Evolutionary conservation across 2,888 invertebrate species (phyloP).

Genomic region (Xestobium rufovillosum): DNA sequence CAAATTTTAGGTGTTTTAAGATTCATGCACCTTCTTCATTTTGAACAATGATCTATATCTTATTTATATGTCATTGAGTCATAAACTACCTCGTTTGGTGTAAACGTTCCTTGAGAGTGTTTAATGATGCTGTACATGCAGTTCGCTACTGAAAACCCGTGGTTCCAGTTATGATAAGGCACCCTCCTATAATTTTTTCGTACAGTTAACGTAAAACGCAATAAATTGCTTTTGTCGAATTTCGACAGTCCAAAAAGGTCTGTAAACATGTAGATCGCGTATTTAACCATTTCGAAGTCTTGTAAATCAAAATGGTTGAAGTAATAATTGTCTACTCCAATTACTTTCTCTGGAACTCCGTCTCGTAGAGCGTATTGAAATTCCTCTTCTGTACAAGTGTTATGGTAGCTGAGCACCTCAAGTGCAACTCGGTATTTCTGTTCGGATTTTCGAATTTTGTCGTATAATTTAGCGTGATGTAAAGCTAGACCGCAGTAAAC

Average conservation of each 20-base stretch:
- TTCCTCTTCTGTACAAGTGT: slow-evolving; percentile 69
- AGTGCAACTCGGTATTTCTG: slow-evolving; percentile 76
- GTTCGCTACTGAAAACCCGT: slow-evolving; percentile 82
- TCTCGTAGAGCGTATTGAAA: slow-evolving; percentile 32
- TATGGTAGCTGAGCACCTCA: slow-evolving; percentile 79
- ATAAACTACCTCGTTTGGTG: slow-evolving; percentile 59
- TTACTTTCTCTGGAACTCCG: slow-evolving; percentile 29
- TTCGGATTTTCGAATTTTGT: slow-evolving; percentile 73
- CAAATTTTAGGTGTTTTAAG: no score
- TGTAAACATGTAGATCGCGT: slow-evolving; percentile 68
- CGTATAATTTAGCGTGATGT: slow-evolving; percentile 78
- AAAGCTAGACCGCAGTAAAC: slow-evolving; percentile 79
- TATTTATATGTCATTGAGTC: no score
- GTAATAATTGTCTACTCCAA: slow-evolving; percentile 53
- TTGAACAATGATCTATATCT: no score
- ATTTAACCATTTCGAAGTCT: slow-evolving; percentile 63
- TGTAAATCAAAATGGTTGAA: slow-evolving; percentile 66
- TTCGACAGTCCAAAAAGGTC: slow-evolving; percentile 56
- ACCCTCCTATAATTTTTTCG: slow-evolving; percentile 77
- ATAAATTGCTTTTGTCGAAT: slow-evolving; percentile 61
- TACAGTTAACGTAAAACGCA: slow-evolving; percentile 71
- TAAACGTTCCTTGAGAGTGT: slow-evolving; percentile 46
- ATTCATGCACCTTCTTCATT: no score
- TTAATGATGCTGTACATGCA: slow-evolving; percentile 72
- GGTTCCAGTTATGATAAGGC: slow-evolving; percentile 84